A percentile compares a stretch with the other conserved stretches of the same genome.
Conservation (phyloP, 1,140 invertebrate species). For the Mactra quadrangularis region DNA sequence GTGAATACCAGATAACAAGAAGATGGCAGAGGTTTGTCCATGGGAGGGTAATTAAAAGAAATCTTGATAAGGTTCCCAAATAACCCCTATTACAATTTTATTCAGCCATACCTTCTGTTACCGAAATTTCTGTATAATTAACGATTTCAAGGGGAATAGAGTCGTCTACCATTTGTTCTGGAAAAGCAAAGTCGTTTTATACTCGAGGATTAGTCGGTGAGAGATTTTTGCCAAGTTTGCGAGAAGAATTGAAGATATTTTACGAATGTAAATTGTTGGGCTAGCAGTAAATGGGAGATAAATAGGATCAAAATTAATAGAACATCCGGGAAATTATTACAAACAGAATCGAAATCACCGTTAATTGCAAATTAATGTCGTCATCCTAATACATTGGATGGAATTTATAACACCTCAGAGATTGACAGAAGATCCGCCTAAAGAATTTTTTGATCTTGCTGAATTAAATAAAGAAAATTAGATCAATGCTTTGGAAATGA, state of each 20-base stretch:
- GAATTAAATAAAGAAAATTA: constrained; percentile 64
- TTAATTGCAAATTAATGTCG: constrained; percentile 61
- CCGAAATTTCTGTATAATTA: constrained; percentile 47
- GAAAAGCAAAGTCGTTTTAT: constrained; percentile 33
- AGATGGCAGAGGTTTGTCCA: constrained; percentile 28
- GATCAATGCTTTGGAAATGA: not conserved
- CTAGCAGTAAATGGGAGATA: constrained; percentile 42
- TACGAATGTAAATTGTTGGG: constrained; percentile 25
- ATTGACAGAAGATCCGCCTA: constrained; percentile 36
- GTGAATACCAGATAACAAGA: constrained; percentile 28
- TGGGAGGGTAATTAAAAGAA: constrained; percentile 53
- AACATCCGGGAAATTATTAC: constrained; percentile 59
- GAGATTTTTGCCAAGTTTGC: constrained; percentile 23
- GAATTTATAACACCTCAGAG: constrained; percentile 43
- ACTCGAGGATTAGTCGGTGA: constrained; percentile 38
- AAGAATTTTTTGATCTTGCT: constrained; percentile 49
- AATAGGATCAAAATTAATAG: constrained; percentile 63
- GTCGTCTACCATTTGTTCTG: constrained; percentile 20
- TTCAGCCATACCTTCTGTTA: constrained; percentile 60
- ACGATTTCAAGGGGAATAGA: constrained; percentile 47
- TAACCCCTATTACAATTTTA: constrained; percentile 54
- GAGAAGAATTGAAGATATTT: constrained; percentile 4
- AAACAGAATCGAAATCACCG: constrained; percentile 64
- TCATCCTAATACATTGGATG: constrained; percentile 1
- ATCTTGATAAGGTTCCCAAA: constrained; percentile 33